Conservation (phyloP, 1,140 invertebrate species). For the Drosophila pruinosa region DNA sequence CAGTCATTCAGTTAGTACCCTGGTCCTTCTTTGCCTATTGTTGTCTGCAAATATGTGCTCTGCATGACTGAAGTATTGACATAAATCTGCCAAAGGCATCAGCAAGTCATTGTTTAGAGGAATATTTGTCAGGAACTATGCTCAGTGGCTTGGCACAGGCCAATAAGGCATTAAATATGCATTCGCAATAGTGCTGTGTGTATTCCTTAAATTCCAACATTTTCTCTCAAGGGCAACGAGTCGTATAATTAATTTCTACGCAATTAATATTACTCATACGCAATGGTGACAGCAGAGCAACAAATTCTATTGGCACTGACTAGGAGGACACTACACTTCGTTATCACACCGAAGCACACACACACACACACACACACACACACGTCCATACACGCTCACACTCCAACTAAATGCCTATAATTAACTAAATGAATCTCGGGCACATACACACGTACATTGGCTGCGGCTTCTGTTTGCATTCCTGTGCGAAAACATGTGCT, state of each 20-base stretch:
- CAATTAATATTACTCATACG: conserved; percentile 71
- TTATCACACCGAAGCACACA: neutral
- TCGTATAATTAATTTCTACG: conserved; percentile 71
- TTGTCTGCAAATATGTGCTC: neutral
- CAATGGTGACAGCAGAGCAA: conserved; percentile 10
- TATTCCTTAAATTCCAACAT: neutral
- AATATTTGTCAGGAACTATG: conserved; percentile 4
- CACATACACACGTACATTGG: neutral
- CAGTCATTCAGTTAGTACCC: neutral
- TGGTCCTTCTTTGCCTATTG: neutral
- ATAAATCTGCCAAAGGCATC: conserved; percentile 14
- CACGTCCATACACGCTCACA: conserved; percentile 1
- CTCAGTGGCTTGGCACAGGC: neutral
- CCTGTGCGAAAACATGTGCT: neutral
- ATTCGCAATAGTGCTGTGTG: no score
- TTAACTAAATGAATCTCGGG: conserved; percentile 51
- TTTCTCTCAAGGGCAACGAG: conserved; percentile 43
- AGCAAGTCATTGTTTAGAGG: neutral
- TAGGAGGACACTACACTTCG: conserved; percentile 14
- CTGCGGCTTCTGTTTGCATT: conserved; percentile 16
- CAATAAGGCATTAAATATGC: conserved; percentile 15
- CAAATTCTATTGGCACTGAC: conserved; percentile 41
- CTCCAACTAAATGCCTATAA: conserved; percentile 34
- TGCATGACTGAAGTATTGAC: conserved; percentile 11
- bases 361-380: neutral